Percentiles rank a stretch among this genome's conserved stretches.
phyloP scores from a whole-genome alignment of 2,797 vertebrate genomes.

The Limnodromus scolopaceus region DNA sequence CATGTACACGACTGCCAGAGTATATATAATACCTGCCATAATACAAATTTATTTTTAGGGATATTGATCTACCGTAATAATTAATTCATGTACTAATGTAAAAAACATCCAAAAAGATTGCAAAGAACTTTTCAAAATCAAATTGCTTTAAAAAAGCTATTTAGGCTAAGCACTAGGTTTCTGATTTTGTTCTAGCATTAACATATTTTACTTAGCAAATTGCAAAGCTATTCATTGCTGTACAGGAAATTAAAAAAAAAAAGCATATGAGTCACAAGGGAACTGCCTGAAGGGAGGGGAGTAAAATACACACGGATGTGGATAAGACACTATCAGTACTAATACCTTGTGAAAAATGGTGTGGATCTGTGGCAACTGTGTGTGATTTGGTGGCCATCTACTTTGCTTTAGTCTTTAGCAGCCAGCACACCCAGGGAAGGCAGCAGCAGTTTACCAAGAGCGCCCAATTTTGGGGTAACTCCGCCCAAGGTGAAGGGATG shows the following conservation, averaged over 20 bases:
- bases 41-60: background rate
- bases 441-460: background rate
- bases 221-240: background rate
- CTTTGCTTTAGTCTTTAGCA: background rate
- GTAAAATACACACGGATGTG: background rate
- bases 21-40: background rate
- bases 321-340: background rate
- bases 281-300: background rate
- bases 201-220: background rate
- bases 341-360: background rate
- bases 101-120: background rate
- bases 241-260: background rate
- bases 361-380: background rate
- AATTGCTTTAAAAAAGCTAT: background rate
- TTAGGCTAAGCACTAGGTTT: background rate
- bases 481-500: background rate
- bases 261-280: fast-evolving
- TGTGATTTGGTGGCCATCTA: fast-evolving
- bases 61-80: background rate
- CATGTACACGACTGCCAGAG: fast-evolving
- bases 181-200: background rate
- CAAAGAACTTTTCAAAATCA: background rate
- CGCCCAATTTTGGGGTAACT: background rate
- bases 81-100: background rate
- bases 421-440: fast-evolving